phyloP scores from a whole-genome alignment of 2,888 invertebrate genomes.

The Andrena marginata region DNA sequence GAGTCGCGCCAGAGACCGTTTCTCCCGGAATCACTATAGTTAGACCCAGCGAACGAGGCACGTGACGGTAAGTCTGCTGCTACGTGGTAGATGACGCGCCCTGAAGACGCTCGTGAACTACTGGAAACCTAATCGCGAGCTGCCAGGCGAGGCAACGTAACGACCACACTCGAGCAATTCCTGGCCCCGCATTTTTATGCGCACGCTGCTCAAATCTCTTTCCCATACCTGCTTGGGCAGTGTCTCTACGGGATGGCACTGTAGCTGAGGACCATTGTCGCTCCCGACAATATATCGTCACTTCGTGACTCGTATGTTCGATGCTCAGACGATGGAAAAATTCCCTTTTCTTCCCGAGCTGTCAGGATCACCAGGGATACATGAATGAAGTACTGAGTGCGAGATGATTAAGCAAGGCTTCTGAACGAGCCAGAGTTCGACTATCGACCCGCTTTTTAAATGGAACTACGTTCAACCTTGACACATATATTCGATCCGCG shows the following conservation, averaged over 20 bases:
- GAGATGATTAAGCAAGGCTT: background rate
- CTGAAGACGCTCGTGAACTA: conserved; percentile 40
- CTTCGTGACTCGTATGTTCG: too few species aligned
- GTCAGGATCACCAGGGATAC: too few species aligned
- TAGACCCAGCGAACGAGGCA: conserved; percentile 53
- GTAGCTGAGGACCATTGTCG: background rate
- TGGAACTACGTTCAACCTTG: conserved; percentile 49
- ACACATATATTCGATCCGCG: conserved; percentile 41
- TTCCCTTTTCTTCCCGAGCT: too few species aligned
- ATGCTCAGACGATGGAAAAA: too few species aligned
- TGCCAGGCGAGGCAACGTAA: conserved; percentile 11
- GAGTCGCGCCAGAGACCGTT: conserved; percentile 49
- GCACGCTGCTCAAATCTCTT: background rate
- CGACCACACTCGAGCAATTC: conserved; percentile 17
- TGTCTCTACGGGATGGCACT: background rate
- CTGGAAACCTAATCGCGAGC: conserved; percentile 45
- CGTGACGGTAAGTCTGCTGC: conserved; percentile 51
- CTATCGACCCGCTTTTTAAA: conserved; percentile 2
- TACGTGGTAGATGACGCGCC: conserved; percentile 35
- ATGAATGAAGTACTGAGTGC: too few species aligned
- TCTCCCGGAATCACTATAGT: conserved; percentile 63
- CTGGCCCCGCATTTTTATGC: conserved; percentile 3
- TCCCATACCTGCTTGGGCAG: background rate
- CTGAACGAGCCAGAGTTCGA: background rate
- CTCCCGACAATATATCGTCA: background rate